Conservation (phyloP, 35 echinoderm and acorn worm species). For the Heliocidaris tuberculata region DNA sequence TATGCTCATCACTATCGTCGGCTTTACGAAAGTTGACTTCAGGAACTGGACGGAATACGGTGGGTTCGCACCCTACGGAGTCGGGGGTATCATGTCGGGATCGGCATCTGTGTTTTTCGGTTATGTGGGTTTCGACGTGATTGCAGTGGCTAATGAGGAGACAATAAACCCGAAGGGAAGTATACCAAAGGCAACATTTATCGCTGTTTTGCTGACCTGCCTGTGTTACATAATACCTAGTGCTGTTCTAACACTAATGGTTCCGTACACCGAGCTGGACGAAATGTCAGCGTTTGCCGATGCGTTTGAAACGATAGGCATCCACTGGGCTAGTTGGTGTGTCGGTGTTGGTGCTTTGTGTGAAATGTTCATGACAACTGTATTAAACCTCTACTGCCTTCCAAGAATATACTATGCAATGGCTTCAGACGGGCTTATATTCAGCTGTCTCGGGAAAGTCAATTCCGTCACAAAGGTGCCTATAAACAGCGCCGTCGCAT, state of each 20-base stretch:
- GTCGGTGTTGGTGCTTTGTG: constrained; percentile 59
- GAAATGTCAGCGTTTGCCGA: constrained; percentile 26
- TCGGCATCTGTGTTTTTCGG: constrained; percentile 54
- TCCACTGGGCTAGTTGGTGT: constrained; percentile 45
- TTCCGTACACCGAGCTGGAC: constrained; percentile 55
- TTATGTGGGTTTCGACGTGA: constrained; percentile 62
- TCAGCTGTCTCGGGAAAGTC: constrained; percentile 21
- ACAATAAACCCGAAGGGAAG: constrained; percentile 23
- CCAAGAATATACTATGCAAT: constrained; percentile 59
- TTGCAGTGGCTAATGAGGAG: constrained; percentile 53
- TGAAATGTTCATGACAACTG: constrained; percentile 23
- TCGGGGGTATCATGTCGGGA: constrained; percentile 38
- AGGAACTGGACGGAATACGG: constrained; percentile 41
- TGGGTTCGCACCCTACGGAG: constrained; percentile 42
- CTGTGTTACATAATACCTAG: constrained; percentile 27
- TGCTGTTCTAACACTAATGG: constrained; percentile 46
- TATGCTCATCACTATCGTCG: constrained; percentile 19
- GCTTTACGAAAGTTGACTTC: constrained; percentile 38
- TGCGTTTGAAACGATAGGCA: constrained; percentile 29
- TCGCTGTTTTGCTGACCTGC: neutral
- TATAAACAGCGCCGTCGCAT: constrained; percentile 38
- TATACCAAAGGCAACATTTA: constrained; percentile 50
- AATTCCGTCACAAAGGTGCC: constrained; percentile 49
- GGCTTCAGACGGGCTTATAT: constrained; percentile 56
- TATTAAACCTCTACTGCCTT: constrained; percentile 14